A percentile compares a stretch with the other conserved stretches of the same genome.
Conservation (phyloP, 2,113 vertebrate genomes). For the Podarcis raffonei region DNA sequence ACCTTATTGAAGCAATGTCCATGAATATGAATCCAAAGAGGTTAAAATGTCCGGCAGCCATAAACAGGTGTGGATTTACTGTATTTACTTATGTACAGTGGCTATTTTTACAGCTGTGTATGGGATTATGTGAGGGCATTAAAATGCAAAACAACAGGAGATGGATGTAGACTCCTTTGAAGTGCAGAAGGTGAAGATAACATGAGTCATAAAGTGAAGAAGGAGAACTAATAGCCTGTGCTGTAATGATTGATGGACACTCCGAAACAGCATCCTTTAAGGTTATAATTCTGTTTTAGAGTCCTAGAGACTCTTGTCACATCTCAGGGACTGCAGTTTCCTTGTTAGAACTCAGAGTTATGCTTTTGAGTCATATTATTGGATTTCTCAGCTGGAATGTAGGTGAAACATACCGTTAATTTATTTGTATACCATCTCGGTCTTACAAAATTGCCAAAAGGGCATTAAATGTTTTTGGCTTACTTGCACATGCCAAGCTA, state of each 20-base stretch:
- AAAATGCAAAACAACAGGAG: slow-evolving; percentile 40
- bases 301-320: slow-evolving; percentile 38
- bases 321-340: slow-evolving; percentile 37
- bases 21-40: neutral
- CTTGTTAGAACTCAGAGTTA: slow-evolving; percentile 47
- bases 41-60: neutral
- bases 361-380: slow-evolving; percentile 23
- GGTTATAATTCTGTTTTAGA: slow-evolving; percentile 23
- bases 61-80: neutral
- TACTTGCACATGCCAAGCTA: neutral
- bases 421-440: slow-evolving; percentile 24
- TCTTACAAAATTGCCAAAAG: neutral
- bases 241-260: slow-evolving; percentile 33
- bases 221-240: slow-evolving; percentile 26
- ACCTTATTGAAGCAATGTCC: neutral
- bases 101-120: neutral
- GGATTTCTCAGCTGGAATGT: slow-evolving; percentile 32
- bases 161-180: slow-evolving; percentile 52
- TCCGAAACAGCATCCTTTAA: slow-evolving; percentile 33
- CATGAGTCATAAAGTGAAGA: slow-evolving; percentile 29
- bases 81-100: neutral
- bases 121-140: neutral
- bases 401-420: slow-evolving; percentile 11
- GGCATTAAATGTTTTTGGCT: neutral
- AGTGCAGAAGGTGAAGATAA: neutral